Evolutionary conservation across 23 tunicate genomes (phyloP).

Genomic region (Halocynthia aurantium): DNA sequence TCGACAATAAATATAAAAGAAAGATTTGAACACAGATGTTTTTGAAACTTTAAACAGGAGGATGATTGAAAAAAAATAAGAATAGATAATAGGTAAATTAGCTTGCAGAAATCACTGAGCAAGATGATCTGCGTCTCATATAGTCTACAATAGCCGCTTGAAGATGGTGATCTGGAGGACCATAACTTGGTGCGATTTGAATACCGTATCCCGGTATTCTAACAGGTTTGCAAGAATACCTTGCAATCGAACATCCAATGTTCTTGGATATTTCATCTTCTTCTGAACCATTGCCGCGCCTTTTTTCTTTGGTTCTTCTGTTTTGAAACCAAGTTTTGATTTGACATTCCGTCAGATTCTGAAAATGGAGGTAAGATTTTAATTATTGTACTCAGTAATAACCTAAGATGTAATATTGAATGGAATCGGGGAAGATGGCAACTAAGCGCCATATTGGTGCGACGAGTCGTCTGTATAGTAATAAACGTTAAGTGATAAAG

Average conservation of each 20-base stretch:
- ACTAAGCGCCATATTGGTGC: too few relatives aligned
- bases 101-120: constrained; percentile 7
- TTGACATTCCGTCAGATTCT: constrained; percentile 87
- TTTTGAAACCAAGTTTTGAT: constrained; percentile 93
- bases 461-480: too few relatives aligned
- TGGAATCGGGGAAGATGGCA: too few relatives aligned
- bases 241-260: neutral
- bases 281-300: constrained; percentile 48
- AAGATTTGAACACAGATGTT: too few relatives aligned
- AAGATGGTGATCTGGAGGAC: constrained; percentile 72
- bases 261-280: constrained; percentile 36
- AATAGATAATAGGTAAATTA: too few relatives aligned
- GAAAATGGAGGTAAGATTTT: neutral
- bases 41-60: too few relatives aligned
- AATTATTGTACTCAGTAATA: too few relatives aligned
- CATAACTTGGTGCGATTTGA: constrained; percentile 65
- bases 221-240: constrained; percentile 23
- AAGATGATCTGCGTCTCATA: constrained; percentile 35
- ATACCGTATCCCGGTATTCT: constrained; percentile 71
- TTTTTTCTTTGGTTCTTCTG: constrained; percentile 86
- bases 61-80: too few relatives aligned
- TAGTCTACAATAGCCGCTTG: constrained; percentile 64
- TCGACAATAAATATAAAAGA: too few relatives aligned
- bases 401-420: too few relatives aligned
- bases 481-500: too few relatives aligned